phyloP scores from a whole-genome alignment of 2,888 invertebrate species.

The Oligia fasciuncula region DNA sequence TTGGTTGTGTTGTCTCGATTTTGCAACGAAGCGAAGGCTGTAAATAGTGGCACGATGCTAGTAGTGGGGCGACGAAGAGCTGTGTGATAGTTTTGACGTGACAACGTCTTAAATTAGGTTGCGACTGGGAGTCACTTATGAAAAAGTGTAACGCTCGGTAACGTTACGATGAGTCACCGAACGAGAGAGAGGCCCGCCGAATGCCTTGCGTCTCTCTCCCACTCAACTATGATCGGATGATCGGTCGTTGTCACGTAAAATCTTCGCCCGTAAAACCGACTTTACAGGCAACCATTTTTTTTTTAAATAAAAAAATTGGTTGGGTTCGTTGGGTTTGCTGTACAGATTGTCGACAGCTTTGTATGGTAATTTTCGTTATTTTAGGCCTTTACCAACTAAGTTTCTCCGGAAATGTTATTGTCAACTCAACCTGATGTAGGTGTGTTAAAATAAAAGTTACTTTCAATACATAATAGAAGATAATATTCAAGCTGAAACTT shows the following conservation, averaged over 20 bases:
- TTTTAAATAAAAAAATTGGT: constrained; percentile 27
- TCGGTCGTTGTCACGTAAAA: no score
- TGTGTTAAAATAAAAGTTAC: not conserved
- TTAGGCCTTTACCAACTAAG: not conserved
- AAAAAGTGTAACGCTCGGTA: no score
- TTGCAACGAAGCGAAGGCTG: constrained; percentile 38
- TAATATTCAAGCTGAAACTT: not conserved
- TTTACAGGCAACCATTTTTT: no score
- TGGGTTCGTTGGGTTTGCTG: constrained; percentile 13
- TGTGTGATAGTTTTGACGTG: constrained; percentile 21
- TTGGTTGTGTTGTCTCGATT: constrained; percentile 22
- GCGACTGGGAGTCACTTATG: no score
- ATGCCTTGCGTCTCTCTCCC: no score
- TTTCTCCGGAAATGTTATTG: not conserved
- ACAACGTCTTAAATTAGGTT: no score
- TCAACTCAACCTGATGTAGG: not conserved
- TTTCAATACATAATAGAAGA: not conserved
- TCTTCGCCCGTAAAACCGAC: no score
- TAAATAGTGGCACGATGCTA: constrained; percentile 32
- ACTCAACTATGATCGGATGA: no score
- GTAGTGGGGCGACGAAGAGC: constrained; percentile 39
- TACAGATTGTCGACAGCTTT: not conserved
- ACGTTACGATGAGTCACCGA: no score
- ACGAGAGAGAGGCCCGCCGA: no score
- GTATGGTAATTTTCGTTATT: constrained; percentile 17